Evolutionary conservation across 2,797 vertebrate species (phyloP).

Genomic region (Hafferia zeledoni): DNA sequence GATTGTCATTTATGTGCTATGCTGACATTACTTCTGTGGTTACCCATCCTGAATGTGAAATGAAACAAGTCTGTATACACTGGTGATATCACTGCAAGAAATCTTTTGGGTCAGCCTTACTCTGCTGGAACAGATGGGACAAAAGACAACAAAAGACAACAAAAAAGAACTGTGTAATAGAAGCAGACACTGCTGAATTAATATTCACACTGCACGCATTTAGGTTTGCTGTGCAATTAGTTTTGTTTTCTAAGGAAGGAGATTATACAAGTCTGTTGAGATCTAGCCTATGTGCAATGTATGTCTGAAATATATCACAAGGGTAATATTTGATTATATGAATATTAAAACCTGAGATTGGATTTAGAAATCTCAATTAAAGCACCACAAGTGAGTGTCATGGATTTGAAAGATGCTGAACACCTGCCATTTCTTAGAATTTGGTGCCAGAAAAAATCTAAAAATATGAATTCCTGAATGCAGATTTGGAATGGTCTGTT

Average conservation of each 20-base stretch:
- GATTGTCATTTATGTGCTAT: background rate
- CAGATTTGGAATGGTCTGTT: background rate
- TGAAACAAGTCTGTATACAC: background rate
- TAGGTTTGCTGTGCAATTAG: conserved; percentile 9
- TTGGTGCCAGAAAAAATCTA: background rate
- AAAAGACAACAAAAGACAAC: conserved; percentile 15
- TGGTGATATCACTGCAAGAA: background rate
- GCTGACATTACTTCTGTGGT: background rate
- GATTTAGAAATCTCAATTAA: conserved; percentile 14
- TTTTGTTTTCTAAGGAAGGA: background rate
- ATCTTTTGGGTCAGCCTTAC: conserved; percentile 15
- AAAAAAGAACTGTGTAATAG: background rate
- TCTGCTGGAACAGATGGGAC: conserved; percentile 36
- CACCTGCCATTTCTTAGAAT: background rate
- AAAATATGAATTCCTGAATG: background rate
- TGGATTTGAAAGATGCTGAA: background rate
- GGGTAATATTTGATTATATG: background rate
- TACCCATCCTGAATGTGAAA: background rate
- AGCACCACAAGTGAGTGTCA: background rate
- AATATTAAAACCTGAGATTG: background rate
- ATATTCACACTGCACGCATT: background rate
- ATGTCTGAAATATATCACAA: background rate
- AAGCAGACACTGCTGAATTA: conserved; percentile 3
- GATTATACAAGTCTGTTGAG: background rate
- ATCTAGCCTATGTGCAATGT: background rate